These are phyloP conservation scores for Drosophila nr. fundita DNA, from an alignment of 2,888 invertebrate genomes.

Conservation along the genomic window DNA sequence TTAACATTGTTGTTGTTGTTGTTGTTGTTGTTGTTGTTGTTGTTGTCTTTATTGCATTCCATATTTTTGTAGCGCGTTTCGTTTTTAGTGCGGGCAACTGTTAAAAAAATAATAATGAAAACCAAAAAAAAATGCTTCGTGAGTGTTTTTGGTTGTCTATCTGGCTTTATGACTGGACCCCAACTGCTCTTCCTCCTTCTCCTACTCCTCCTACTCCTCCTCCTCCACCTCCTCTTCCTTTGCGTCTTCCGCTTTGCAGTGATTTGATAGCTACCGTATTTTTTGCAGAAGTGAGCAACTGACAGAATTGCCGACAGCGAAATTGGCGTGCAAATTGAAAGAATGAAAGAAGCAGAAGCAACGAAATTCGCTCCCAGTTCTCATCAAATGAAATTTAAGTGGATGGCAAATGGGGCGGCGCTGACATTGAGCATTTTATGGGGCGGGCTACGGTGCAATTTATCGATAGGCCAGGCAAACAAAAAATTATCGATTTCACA, in stretches of 20 bases:
- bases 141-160: conserved; percentile 13
- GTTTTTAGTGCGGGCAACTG: conserved; percentile 32
- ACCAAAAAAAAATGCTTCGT: not conserved
- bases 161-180: conserved; percentile 23
- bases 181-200: not conserved
- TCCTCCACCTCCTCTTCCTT: not conserved
- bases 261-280: conserved; percentile 72
- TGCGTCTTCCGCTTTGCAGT: conserved; percentile 3
- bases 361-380: conserved; percentile 36
- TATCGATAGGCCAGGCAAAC: conserved; percentile 46
- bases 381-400: conserved; percentile 57
- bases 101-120: not conserved
- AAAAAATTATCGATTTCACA: conserved; percentile 55
- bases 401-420: conserved; percentile 50
- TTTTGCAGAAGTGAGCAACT: conserved; percentile 63
- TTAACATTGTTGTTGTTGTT: conserved; percentile 12
- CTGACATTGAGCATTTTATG: conserved; percentile 48
- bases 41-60: conserved; percentile 35
- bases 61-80: conserved; percentile 51
- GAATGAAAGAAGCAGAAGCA: conserved; percentile 8
- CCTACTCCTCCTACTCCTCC: not conserved
- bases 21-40: conserved; percentile 2
- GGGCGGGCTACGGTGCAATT: conserved; percentile 2
- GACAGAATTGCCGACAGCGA: conserved; percentile 56
- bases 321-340: conserved; percentile 76